Conservation (phyloP, 1,140 invertebrate species). For the Pseudachorutes palmiensis region DNA sequence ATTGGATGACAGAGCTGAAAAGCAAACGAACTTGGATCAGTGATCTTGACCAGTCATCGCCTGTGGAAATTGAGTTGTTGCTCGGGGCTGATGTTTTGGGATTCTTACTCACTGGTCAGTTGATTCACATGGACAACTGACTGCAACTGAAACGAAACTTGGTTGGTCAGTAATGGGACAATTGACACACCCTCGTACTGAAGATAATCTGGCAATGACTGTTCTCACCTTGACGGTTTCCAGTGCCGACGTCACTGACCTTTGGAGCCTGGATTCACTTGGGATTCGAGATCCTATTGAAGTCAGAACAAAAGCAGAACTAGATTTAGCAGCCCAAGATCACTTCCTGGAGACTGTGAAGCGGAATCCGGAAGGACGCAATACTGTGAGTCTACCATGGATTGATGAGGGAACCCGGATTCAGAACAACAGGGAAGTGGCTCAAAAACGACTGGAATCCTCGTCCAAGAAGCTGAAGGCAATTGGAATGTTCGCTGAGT, state of each 20-base stretch:
- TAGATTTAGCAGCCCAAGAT: neutral
- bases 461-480: neutral
- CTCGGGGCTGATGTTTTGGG: slow-evolving; percentile 5
- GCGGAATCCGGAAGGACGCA: slow-evolving; percentile 1
- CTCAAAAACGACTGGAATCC: slow-evolving; percentile 6
- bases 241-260: slow-evolving; percentile 35
- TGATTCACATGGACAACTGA: neutral
- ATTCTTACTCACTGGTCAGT: neutral
- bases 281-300: slow-evolving; percentile 19
- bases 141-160: slow-evolving; percentile 7
- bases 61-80: slow-evolving; percentile 4
- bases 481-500: neutral
- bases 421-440: neutral
- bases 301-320: slow-evolving; percentile 8
- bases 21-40: slow-evolving; percentile 25
- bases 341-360: slow-evolving; percentile 18
- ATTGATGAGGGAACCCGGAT: neutral
- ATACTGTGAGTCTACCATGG: slow-evolving; percentile 16
- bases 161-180: slow-evolving; percentile 16
- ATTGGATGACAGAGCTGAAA: slow-evolving; percentile 23
- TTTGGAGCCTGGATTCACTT: slow-evolving; percentile 41
- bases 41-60: slow-evolving; percentile 12
- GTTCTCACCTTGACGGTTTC: slow-evolving; percentile 33
- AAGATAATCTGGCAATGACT: neutral
- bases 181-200: neutral